phyloP scores from a whole-genome alignment of 2,113 vertebrate species.

The Rhineura floridana region DNA sequence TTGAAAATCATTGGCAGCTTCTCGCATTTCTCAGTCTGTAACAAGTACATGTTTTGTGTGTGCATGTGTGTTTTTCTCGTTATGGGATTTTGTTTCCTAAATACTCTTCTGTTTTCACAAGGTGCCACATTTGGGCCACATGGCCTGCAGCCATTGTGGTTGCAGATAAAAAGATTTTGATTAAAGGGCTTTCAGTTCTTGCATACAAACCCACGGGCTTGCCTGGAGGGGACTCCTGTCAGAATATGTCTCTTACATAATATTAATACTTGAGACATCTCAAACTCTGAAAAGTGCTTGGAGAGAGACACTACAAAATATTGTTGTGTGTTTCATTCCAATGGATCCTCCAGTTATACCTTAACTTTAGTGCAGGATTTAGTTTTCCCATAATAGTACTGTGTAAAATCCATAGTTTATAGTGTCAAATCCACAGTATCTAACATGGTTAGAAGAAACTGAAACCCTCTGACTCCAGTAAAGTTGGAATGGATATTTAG shows the following conservation, averaged over 20 bases:
- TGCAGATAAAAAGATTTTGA: conserved; percentile 28
- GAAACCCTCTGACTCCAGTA: background rate
- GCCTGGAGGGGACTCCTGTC: conserved; percentile 11
- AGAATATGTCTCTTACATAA: conserved; percentile 24
- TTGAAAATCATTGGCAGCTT: background rate
- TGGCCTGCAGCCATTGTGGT: background rate
- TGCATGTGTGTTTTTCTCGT: background rate
- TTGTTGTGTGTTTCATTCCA: background rate
- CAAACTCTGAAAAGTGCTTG: conserved; percentile 17
- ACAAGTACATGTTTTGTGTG: background rate
- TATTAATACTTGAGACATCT: conserved; percentile 15
- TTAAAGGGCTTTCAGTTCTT: conserved; percentile 21
- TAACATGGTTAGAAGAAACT: background rate
- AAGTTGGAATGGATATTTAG: background rate
- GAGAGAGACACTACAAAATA: background rate
- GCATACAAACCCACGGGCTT: conserved; percentile 8
- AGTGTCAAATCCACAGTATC: background rate
- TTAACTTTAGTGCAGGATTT: background rate
- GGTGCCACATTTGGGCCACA: background rate
- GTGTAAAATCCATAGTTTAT: background rate
- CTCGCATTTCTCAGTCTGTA: conserved; percentile 1
- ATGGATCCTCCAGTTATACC: background rate
- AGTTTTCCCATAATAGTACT: background rate
- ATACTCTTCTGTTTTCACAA: conserved; percentile 16
- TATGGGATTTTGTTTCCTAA: conserved; percentile 20